These are phyloP conservation scores for Macrotus californicus DNA, from an alignment of 2,113 vertebrate genomes.

Conservation along the genomic window DNA sequence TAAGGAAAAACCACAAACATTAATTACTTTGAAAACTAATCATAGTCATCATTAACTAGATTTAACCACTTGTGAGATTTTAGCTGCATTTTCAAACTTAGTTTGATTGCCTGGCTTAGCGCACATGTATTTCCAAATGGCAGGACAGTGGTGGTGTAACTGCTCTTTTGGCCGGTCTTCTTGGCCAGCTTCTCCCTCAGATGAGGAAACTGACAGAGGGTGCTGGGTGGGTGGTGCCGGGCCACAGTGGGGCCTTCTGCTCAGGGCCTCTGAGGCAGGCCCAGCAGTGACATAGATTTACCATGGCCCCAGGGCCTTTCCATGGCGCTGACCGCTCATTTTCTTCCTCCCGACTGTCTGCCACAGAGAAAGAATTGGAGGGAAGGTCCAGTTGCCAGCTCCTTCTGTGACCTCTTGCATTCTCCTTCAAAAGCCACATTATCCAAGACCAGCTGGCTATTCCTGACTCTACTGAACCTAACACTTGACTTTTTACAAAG, in stretches of 20 bases:
- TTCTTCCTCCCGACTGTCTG: not conserved
- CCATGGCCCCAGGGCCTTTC: too few relatives aligned
- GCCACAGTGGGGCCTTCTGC: too few relatives aligned
- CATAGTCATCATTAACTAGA: not conserved
- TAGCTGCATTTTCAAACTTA: not conserved
- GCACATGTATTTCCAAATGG: not conserved
- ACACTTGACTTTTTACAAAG: not conserved
- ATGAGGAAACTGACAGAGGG: not conserved
- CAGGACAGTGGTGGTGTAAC: rapidly evolving
- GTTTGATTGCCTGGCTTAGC: not conserved
- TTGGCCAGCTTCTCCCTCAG: not conserved
- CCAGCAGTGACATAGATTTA: not conserved
- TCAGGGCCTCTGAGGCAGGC: too few relatives aligned
- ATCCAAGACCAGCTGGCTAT: not conserved
- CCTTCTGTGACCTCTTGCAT: not conserved
- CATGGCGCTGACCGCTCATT: not conserved
- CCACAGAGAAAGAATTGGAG: rapidly evolving
- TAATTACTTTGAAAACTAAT: not conserved
- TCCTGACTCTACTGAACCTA: not conserved
- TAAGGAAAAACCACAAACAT: not conserved
- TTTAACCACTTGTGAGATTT: not conserved
- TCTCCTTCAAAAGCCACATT: not conserved
- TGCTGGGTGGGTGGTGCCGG: too few relatives aligned
- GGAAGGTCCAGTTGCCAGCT: rapidly evolving
- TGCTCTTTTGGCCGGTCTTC: not conserved